Conservation (phyloP, 2,113 vertebrate genomes). For the Bubalus kerabau region DNA sequence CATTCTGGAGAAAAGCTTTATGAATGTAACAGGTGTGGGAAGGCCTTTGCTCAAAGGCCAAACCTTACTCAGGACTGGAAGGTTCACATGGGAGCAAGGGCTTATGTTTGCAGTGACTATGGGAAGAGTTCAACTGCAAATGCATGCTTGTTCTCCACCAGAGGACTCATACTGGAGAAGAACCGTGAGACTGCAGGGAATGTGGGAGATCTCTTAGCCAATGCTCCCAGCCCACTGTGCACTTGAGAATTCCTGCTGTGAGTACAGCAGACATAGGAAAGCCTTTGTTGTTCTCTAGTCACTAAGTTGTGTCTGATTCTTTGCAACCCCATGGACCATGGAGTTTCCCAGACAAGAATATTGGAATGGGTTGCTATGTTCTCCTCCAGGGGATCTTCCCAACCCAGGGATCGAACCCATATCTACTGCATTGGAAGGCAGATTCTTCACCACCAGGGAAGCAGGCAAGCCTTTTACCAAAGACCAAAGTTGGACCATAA, state of each 20-base stretch:
- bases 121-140: not conserved
- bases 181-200: not conserved
- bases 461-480: not conserved
- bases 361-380: not conserved
- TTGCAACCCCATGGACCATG: not conserved
- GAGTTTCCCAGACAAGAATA: not conserved
- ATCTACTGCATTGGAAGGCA: not conserved
- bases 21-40: not conserved
- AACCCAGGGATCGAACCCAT: not conserved
- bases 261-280: not conserved
- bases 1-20: constrained; percentile 25
- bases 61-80: not conserved
- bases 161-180: not conserved
- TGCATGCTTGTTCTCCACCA: not conserved
- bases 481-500: not conserved
- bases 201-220: not conserved
- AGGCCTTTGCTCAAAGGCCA: not conserved
- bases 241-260: not conserved
- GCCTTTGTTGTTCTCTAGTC: not conserved
- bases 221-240: not conserved
- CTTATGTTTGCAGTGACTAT: not conserved
- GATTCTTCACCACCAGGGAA: not conserved
- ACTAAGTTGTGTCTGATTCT: not conserved
- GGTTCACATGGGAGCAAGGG: not conserved
- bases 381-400: not conserved